Percentiles rank a stretch among this genome's conserved stretches.
Conservation (phyloP, 2,888 invertebrate species). For the Aphidius colemani region DNA sequence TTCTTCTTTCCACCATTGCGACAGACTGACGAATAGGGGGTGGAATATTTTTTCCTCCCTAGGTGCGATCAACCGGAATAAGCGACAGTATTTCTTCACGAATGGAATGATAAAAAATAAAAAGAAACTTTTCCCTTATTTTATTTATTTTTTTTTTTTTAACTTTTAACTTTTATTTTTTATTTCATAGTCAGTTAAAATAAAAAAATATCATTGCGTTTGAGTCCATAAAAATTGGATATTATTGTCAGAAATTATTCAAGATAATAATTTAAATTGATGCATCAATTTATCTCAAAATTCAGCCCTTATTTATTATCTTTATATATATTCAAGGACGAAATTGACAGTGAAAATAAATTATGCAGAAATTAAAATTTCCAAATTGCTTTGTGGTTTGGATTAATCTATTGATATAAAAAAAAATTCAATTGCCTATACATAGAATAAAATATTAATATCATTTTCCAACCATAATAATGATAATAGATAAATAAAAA, state of each 20-base stretch:
- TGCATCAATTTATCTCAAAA: conserved; percentile 43
- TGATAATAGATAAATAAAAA: too few relatives aligned
- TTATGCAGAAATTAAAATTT: too few relatives aligned
- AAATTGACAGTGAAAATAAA: too few relatives aligned
- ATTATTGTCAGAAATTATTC: conserved; percentile 54
- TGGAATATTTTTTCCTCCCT: conserved; percentile 39
- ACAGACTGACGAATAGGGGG: conserved; percentile 53
- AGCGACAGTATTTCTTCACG: conserved; percentile 11
- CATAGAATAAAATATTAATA: too few relatives aligned
- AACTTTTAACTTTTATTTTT: not conserved
- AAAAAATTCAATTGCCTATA: too few relatives aligned
- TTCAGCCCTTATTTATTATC: not conserved
- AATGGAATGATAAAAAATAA: not conserved
- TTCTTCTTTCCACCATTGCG: conserved; percentile 38
- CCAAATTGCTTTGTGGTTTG: too few relatives aligned
- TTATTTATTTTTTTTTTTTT: conserved; percentile 36
- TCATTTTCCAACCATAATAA: too few relatives aligned
- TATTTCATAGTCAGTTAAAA: too few relatives aligned
- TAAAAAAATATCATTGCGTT: too few relatives aligned
- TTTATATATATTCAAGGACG: too few relatives aligned
- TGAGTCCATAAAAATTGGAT: conserved; percentile 57
- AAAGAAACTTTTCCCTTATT: not conserved
- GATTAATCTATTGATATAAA: too few relatives aligned
- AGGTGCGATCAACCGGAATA: conserved; percentile 23
- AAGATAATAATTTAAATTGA: conserved; percentile 57